Conservation (phyloP, 1,140 invertebrate species). For the Drosophila hydei region DNA sequence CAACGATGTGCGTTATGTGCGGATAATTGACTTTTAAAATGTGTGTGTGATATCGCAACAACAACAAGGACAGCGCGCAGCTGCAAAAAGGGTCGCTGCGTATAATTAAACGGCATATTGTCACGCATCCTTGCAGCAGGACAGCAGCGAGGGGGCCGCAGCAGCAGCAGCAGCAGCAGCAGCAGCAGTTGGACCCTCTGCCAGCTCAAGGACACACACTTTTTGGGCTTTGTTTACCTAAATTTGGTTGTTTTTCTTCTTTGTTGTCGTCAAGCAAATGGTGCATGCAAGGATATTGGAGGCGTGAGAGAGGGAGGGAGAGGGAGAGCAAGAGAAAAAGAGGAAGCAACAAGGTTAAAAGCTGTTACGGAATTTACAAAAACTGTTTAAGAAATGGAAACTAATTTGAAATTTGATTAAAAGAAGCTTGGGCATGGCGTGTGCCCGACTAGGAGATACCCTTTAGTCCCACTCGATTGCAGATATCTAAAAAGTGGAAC, state of each 20-base stretch:
- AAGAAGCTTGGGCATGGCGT: background rate
- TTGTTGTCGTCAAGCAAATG: constrained; percentile 37
- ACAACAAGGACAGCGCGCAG: constrained; percentile 37
- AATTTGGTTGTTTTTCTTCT: constrained; percentile 25
- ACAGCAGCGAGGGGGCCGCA: background rate
- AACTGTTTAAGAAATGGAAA: background rate
- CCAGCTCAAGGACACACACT: constrained; percentile 42
- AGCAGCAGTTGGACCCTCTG: background rate
- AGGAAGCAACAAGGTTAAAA: background rate
- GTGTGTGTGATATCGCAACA: constrained; percentile 76
- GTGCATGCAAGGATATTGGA: constrained; percentile 27
- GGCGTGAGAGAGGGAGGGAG: background rate
- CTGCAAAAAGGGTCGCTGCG: constrained; percentile 57
- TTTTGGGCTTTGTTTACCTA: constrained; percentile 28
- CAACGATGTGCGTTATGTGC: constrained; percentile 80
- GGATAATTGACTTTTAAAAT: constrained; percentile 82
- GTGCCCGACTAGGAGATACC: too few species aligned
- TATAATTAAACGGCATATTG: constrained; percentile 82
- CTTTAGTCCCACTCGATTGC: too few species aligned
- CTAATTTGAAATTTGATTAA: constrained; percentile 7
- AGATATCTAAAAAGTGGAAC: too few species aligned
- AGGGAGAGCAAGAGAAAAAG: background rate
- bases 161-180: background rate
- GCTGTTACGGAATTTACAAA: background rate
- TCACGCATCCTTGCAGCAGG: constrained; percentile 68